Base-by-base conservation (phyloP, 1,140 invertebrate genomes). In the Drosophila fuyamai region DNA sequence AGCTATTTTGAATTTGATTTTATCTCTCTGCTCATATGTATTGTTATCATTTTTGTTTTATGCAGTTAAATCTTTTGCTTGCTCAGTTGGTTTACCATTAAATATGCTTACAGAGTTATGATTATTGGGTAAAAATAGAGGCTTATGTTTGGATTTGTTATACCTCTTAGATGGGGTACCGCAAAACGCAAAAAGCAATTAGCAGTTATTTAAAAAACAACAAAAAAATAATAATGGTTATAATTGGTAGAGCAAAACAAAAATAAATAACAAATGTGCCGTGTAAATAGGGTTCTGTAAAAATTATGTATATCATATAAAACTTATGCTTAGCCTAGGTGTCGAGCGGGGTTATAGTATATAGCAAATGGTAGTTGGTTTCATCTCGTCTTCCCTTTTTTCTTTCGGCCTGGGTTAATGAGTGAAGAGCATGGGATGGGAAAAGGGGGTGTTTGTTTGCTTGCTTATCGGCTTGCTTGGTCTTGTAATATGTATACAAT, bases 1-100 rank as follows among this genome's bases (percentile, higher is more conserved):
- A 88, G 70, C 79, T 82, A 88, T 88, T 86, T 79, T 86, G 56
- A 76, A 86, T 86, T 86, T 86, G 83, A 86, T 86, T 86, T 86
- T 88, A 86, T 86, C 83, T 85, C 81, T 86, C 79, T 86, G 83
- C 76, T 88, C 83, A 86, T 86, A 86, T 86, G 83, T 86, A 86
- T 88, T 88, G 83, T 86, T 86, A 76, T 82, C 66, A 65, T 88
- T 76, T 79, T 76, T 83, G 48, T 66, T 59, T 40, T 59, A 68
- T 76, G 72, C 60, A 53, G 36, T 81, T 82, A 74, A 72, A 81
- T 78, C 59, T 81, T 73, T 82, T 68, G 68, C 79, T 73, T 82
- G 73, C 79, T 81, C 73, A 73, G 66, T 77, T 72, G 38, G 46
- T 61, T 57, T 53, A 62, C 55, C 63, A 71, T 73, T 73, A 73